These are phyloP conservation scores for Zalophus californianus DNA, from an alignment of 2,797 vertebrate species.

Conservation along the genomic window DNA sequence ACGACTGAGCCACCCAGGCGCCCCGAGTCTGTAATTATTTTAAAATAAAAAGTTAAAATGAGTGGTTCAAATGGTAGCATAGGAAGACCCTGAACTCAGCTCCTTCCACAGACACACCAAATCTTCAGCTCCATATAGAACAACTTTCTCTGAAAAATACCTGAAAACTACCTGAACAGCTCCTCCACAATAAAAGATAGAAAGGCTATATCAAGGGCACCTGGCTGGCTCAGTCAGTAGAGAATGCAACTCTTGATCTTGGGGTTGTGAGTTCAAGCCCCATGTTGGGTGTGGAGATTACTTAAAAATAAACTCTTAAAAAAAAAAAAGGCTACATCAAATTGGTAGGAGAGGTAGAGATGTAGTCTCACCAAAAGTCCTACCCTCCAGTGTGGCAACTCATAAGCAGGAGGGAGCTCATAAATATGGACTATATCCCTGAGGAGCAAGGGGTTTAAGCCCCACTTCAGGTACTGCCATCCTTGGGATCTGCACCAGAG, in stretches of 20 bases:
- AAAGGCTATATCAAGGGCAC: neutral
- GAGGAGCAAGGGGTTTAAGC: neutral
- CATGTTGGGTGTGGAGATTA: neutral
- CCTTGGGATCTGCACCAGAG: neutral
- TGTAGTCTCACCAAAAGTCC: neutral
- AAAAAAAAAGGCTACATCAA: neutral
- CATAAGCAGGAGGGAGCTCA: neutral
- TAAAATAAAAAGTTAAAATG: slow-evolving; percentile 26
- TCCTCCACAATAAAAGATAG: neutral
- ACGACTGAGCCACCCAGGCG: too few species aligned
- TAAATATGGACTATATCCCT: neutral
- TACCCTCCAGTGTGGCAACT: neutral
- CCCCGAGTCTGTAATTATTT: slow-evolving; percentile 26
- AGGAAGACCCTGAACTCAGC: neutral
- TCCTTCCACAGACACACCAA: neutral
- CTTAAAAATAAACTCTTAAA: neutral
- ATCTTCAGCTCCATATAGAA: neutral
- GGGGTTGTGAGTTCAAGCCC: neutral
- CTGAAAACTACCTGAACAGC: neutral
- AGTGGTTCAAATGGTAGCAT: neutral
- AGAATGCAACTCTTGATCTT: neutral
- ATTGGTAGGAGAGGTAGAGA: neutral
- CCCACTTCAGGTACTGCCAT: neutral
- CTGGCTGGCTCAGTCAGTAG: neutral
- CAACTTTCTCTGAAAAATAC: neutral